phyloP scores from a whole-genome alignment of 2,888 invertebrate species.

The Ochropleura plecta region DNA sequence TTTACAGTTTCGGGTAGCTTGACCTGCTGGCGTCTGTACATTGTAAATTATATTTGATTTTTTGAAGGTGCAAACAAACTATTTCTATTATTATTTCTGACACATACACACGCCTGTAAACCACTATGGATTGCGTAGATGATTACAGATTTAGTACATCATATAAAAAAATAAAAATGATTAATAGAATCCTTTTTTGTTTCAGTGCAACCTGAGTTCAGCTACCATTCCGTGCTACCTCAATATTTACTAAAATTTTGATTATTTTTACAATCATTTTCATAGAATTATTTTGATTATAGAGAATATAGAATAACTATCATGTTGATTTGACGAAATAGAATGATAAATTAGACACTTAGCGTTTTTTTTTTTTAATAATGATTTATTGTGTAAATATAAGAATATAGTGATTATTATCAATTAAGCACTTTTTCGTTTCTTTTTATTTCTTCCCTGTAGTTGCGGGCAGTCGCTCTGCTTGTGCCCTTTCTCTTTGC shows the following conservation, averaged over 20 bases:
- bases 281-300: constrained; percentile 62
- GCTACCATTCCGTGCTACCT: constrained; percentile 29
- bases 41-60: too few species aligned
- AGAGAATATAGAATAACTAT: constrained; percentile 64
- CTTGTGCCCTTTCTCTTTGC: constrained; percentile 90
- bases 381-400: constrained; percentile 74
- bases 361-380: constrained; percentile 61
- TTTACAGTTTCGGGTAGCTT: too few species aligned
- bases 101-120: too few species aligned
- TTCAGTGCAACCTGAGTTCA: constrained; percentile 68
- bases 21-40: too few species aligned
- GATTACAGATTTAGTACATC: too few species aligned
- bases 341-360: constrained; percentile 66
- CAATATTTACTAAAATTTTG: constrained; percentile 40
- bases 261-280: constrained; percentile 66
- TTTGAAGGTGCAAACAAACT: too few species aligned
- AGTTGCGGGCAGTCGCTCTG: constrained; percentile 87
- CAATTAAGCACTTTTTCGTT: constrained; percentile 76
- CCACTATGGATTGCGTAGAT: too few species aligned
- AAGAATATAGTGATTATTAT: constrained; percentile 64
- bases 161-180: too few species aligned
- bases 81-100: too few species aligned
- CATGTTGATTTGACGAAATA: constrained; percentile 70
- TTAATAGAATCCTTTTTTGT: constrained; percentile 46
- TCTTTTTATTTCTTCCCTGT: constrained; percentile 77